Conservation (phyloP, 2,888 invertebrate genomes). For the Latrodectus elegans region DNA sequence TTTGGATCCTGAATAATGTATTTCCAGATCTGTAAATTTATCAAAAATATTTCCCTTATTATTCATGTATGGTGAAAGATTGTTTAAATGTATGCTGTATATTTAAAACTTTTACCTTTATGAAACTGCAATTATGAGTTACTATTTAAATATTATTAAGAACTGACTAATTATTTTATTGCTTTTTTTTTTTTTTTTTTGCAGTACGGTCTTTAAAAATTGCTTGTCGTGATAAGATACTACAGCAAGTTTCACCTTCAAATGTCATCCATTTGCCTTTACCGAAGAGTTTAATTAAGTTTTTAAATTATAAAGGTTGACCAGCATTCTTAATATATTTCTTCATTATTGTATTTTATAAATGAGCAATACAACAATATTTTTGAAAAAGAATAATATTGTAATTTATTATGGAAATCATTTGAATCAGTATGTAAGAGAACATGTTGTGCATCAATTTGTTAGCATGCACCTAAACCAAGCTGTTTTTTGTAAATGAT, state of each 20-base stretch:
- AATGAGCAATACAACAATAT: no score
- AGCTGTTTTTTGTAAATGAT: no score
- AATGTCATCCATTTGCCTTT: slow-evolving; percentile 87
- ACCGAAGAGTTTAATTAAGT: slow-evolving; percentile 90
- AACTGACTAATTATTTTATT: neutral
- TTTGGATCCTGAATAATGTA: no score
- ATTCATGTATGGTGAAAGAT: neutral
- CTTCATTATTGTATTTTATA: no score
- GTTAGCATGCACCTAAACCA: no score
- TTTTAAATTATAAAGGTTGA: slow-evolving; percentile 79
- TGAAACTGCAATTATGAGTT: neutral
- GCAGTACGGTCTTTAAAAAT: slow-evolving; percentile 91
- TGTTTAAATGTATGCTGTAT: neutral
- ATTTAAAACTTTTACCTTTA: neutral
- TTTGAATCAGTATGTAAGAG: no score
- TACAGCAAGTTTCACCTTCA: slow-evolving; percentile 84
- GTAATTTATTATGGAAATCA: no score
- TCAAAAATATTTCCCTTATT: neutral
- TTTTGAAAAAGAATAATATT: no score
- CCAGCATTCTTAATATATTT: neutral
- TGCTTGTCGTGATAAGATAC: slow-evolving; percentile 90
- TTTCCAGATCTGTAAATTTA: no score
- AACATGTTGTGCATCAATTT: no score
- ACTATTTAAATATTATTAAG: neutral
- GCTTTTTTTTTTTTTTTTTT: slow-evolving; percentile 73